phyloP scores from a whole-genome alignment of 1,140 invertebrate genomes.

The Drosophila kurseongensis region DNA sequence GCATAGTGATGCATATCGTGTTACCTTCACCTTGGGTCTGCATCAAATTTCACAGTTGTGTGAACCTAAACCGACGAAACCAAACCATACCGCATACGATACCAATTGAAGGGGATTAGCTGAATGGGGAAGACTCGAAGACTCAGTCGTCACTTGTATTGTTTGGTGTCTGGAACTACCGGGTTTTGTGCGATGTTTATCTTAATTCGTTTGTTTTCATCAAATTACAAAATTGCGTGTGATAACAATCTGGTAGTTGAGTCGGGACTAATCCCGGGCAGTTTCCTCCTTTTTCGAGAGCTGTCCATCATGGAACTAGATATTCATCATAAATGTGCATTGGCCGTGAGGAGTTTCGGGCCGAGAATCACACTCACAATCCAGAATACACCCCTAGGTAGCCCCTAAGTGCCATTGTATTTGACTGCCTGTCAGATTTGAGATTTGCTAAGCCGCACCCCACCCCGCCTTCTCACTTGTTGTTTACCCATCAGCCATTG shows the following conservation, averaged over 20 bases:
- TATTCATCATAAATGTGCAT: slow-evolving; percentile 76
- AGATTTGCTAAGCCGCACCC: slow-evolving; percentile 61
- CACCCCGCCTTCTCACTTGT: slow-evolving; percentile 60
- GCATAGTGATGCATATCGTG: slow-evolving; percentile 54
- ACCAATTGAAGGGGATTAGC: slow-evolving; percentile 44
- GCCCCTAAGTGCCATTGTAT: slow-evolving; percentile 76
- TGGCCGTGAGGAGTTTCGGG: slow-evolving; percentile 34
- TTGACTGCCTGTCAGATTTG: slow-evolving; percentile 67
- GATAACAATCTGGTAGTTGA: slow-evolving; percentile 71
- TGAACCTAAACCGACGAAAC: slow-evolving; percentile 21
- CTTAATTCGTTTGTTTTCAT: slow-evolving; percentile 84
- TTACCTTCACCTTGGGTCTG: slow-evolving; percentile 41
- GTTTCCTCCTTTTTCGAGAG: slow-evolving; percentile 46
- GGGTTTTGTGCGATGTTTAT: slow-evolving; percentile 73
- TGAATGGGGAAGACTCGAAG: slow-evolving; percentile 20
- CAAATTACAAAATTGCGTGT: slow-evolving; percentile 84
- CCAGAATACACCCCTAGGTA: slow-evolving; percentile 16
- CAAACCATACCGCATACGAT: slow-evolving; percentile 30
- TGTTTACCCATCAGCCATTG: slow-evolving; percentile 61
- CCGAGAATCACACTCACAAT: slow-evolving; percentile 1
- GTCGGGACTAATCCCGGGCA: slow-evolving; percentile 61
- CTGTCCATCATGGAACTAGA: slow-evolving; percentile 76
- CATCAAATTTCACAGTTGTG: slow-evolving; percentile 62
- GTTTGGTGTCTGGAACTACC: slow-evolving; percentile 44
- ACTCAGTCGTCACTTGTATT: slow-evolving; percentile 45